Conservation (phyloP, 2,113 vertebrate genomes). For the Bucco capensis region DNA sequence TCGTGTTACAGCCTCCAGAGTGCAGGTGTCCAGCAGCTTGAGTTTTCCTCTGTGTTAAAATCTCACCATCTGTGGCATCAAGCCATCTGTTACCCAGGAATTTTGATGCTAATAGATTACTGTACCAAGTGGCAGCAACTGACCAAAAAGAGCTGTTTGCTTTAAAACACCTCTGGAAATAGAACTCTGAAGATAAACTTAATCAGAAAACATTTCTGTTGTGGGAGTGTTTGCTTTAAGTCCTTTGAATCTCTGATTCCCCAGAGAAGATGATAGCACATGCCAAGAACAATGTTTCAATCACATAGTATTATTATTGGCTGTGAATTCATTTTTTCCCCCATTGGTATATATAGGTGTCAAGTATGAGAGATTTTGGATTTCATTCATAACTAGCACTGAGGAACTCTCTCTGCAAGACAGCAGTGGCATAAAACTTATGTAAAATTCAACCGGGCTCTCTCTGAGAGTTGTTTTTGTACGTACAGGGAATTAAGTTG, state of each 20-base stretch:
- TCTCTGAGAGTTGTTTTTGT: neutral
- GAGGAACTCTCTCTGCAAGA: neutral
- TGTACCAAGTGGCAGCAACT: neutral
- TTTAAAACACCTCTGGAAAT: neutral
- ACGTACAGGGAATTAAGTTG: fast-evolving
- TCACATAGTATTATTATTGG: neutral
- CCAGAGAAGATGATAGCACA: neutral
- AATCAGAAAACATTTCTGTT: neutral
- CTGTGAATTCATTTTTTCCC: neutral
- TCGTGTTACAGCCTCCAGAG: neutral
- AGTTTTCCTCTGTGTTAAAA: neutral
- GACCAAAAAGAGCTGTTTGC: neutral
- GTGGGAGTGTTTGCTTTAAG: neutral
- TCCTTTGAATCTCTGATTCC: neutral
- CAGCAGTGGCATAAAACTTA: neutral
- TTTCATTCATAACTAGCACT: neutral
- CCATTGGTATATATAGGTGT: neutral
- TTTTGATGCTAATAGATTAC: neutral
- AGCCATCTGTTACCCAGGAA: neutral
- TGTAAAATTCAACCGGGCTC: neutral
- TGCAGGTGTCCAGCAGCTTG: fast-evolving
- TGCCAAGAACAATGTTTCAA: neutral
- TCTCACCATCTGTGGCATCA: neutral
- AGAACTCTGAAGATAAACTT: neutral
- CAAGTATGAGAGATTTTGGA: neutral